A percentile compares a stretch with the other conserved stretches of the same genome.
These are phyloP conservation scores for Himalopsyche anomala DNA, from an alignment of 2,888 invertebrate species.

Conservation along the genomic window DNA sequence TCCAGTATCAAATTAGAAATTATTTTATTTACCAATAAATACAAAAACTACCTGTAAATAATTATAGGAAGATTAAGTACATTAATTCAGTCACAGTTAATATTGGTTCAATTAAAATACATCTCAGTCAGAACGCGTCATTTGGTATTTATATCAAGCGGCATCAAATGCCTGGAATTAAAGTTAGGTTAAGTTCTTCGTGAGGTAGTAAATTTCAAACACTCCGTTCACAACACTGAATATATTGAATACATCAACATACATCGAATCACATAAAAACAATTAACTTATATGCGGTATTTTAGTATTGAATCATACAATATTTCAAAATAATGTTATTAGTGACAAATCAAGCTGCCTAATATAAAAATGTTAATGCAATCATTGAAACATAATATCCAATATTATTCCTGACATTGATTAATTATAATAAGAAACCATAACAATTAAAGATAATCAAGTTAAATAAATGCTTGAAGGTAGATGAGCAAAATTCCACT, in stretches of 20 bases:
- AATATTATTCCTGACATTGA: not conserved
- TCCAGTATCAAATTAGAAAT: constrained; percentile 55
- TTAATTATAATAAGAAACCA: not conserved
- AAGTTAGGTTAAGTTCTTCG: constrained; percentile 52
- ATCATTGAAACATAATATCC: not conserved
- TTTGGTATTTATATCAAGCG: constrained; percentile 54
- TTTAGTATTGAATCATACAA: not conserved
- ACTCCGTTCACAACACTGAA: constrained; percentile 16
- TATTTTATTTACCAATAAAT: constrained; percentile 64
- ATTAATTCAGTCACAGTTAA: constrained; percentile 61
- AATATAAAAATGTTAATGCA: not conserved
- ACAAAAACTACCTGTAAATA: constrained; percentile 62
- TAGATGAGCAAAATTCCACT: not conserved
- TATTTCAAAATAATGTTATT: not conserved
- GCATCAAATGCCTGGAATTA: constrained; percentile 57
- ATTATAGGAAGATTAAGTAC: constrained; percentile 59
- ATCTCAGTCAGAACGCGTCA: constrained; percentile 51
- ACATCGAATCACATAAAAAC: constrained; percentile 26
- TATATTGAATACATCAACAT: constrained; percentile 24
- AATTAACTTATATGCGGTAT: not conserved
- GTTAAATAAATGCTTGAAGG: not conserved
- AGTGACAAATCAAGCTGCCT: constrained; percentile 22
- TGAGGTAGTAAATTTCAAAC: constrained; percentile 42
- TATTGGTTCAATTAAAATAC: constrained; percentile 53
- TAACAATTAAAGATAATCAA: not conserved